Conservation (phyloP, 2,113 vertebrate species). For the Plestiodon gilberti region DNA sequence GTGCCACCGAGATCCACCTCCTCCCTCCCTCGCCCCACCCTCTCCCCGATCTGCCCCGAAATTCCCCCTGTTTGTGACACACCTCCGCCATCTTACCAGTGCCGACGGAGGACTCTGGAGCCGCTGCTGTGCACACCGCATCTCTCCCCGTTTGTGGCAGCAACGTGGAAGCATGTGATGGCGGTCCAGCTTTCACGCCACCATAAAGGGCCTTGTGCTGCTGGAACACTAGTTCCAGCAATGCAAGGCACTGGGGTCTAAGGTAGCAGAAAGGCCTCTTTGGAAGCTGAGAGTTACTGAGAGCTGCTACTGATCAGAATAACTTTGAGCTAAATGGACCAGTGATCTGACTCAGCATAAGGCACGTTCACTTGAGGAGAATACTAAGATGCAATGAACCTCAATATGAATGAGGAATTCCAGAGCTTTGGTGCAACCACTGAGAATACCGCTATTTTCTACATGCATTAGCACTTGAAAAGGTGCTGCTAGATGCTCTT, state of each 20-base stretch:
- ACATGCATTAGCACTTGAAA: neutral
- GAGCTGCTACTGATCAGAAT: neutral
- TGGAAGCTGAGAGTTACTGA: neutral
- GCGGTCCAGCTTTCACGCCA: no score
- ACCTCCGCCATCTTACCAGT: no score
- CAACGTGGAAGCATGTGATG: no score
- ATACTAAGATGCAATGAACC: neutral
- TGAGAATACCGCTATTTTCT: neutral
- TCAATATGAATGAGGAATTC: neutral
- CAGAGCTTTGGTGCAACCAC: neutral
- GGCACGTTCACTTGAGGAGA: neutral
- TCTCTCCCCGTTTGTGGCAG: no score
- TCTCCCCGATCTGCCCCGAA: no score
- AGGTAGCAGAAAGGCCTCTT: neutral
- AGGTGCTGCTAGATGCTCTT: neutral
- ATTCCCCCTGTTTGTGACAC: no score
- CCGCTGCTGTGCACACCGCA: no score
- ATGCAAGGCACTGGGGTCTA: neutral
- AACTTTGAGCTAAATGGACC: neutral
- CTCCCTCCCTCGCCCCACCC: no score
- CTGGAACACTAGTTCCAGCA: no score
- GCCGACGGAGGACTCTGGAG: no score
- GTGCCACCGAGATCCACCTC: no score
- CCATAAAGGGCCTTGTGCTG: no score
- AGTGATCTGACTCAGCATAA: neutral